Conservation (phyloP, 2,888 invertebrate species). For the Allygus modestus region DNA sequence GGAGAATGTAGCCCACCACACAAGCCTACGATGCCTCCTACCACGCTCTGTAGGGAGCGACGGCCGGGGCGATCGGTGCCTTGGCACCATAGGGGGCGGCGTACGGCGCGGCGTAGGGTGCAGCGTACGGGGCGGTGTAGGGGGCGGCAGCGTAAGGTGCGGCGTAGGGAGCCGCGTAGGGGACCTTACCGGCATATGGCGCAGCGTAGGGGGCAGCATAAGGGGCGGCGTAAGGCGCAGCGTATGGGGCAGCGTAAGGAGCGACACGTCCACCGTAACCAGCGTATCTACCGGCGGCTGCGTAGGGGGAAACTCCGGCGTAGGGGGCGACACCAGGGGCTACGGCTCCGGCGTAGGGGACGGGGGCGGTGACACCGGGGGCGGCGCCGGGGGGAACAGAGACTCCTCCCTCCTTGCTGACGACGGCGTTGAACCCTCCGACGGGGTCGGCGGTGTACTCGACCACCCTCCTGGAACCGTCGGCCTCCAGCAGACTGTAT, state of each 20-base stretch:
- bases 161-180: conserved; percentile 40
- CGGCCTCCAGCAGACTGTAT: conserved; percentile 77
- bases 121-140: conserved; percentile 62
- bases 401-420: conserved; percentile 68
- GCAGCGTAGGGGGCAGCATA: conserved; percentile 48
- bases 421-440: conserved; percentile 75
- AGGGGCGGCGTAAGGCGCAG: conserved; percentile 50
- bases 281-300: conserved; percentile 39
- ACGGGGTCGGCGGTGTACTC: conserved; percentile 73
- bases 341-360: conserved; percentile 61
- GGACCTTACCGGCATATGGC: conserved; percentile 46
- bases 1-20: neutral
- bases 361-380: conserved; percentile 68
- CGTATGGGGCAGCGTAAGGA: conserved; percentile 61
- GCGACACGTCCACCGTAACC: conserved; percentile 33
- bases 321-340: conserved; percentile 54
- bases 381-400: conserved; percentile 68
- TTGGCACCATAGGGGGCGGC: conserved; percentile 61
- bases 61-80: conserved; percentile 10
- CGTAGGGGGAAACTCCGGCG: conserved; percentile 58
- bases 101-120: conserved; percentile 61
- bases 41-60: conserved; percentile 42
- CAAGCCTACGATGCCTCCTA: neutral
- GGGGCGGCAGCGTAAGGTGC: conserved; percentile 60
- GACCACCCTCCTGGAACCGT: conserved; percentile 85